These are phyloP conservation scores for Drosophila kambysellisi DNA, from an alignment of 2,888 invertebrate species.

Conservation along the genomic window DNA sequence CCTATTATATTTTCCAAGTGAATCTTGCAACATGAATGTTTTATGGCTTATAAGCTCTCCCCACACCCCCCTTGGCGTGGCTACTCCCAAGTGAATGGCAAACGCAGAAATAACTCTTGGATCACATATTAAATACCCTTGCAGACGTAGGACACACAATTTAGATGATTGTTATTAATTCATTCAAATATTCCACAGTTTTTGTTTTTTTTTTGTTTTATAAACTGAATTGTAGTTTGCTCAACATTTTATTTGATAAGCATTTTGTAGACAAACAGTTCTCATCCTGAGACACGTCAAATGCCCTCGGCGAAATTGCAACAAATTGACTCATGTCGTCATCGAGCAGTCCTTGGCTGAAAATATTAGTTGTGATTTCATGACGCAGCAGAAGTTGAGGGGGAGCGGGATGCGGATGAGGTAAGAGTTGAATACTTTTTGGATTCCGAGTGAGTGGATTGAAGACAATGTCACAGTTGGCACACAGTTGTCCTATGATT, in stretches of 20 bases:
- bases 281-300: background rate
- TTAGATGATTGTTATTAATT: background rate
- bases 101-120: background rate
- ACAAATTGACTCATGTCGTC: constrained; percentile 33
- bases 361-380: constrained; percentile 43
- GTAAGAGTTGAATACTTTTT: background rate
- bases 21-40: constrained; percentile 1
- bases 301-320: background rate
- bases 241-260: background rate
- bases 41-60: background rate
- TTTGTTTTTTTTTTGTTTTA: too few relatives aligned
- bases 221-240: background rate
- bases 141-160: background rate
- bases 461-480: constrained; percentile 25
- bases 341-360: constrained; percentile 29
- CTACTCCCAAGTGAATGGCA: background rate
- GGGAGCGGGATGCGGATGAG: background rate
- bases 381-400: constrained; percentile 6
- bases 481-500: constrained; percentile 27
- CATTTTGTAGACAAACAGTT: too few relatives aligned
- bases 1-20: constrained; percentile 13
- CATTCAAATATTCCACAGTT: background rate
- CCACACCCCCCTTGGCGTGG: too few relatives aligned
- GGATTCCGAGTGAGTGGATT: background rate
- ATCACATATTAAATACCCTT: background rate